phyloP scores from a whole-genome alignment of 2,888 invertebrate species.

The Epinotia nisella region DNA sequence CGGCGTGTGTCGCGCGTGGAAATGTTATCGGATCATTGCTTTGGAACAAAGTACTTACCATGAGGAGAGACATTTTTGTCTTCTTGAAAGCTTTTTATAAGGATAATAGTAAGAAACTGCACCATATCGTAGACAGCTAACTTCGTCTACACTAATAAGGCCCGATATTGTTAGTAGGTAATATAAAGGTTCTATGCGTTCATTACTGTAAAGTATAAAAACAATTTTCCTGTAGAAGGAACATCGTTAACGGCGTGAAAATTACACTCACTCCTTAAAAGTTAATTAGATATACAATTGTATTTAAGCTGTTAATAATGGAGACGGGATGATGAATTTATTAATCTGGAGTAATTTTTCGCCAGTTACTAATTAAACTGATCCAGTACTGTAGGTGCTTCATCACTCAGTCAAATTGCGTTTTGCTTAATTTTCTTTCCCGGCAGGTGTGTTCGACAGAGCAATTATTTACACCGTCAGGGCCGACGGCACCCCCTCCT shows the following conservation, averaged over 20 bases:
- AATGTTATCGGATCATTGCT: slow-evolving; percentile 62
- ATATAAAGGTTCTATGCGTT: background rate
- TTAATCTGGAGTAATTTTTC: slow-evolving; percentile 78
- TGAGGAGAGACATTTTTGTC: slow-evolving; percentile 11
- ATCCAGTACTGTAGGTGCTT: slow-evolving; percentile 79
- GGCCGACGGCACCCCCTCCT: slow-evolving; percentile 73
- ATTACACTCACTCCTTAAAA: slow-evolving; percentile 11
- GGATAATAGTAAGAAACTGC: background rate
- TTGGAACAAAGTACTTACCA: slow-evolving; percentile 51
- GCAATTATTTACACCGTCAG: slow-evolving; percentile 84
- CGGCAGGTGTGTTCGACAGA: slow-evolving; percentile 85
- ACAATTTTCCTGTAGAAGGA: background rate
- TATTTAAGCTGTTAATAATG: slow-evolving; percentile 62
- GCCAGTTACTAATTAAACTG: slow-evolving; percentile 81
- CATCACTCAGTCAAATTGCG: slow-evolving; percentile 85
- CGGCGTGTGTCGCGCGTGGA: slow-evolving; percentile 63
- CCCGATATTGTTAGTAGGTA: background rate
- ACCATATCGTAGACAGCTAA: background rate
- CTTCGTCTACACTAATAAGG: background rate
- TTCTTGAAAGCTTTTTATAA: background rate
- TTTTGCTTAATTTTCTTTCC: slow-evolving; percentile 84
- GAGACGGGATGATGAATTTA: slow-evolving; percentile 69
- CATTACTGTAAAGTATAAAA: background rate
- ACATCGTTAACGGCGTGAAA: slow-evolving; percentile 1
- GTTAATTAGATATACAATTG: slow-evolving; percentile 31